Base-by-base conservation (phyloP, 2,113 vertebrate genomes). In the Anarhynchus alexandrinus region DNA sequence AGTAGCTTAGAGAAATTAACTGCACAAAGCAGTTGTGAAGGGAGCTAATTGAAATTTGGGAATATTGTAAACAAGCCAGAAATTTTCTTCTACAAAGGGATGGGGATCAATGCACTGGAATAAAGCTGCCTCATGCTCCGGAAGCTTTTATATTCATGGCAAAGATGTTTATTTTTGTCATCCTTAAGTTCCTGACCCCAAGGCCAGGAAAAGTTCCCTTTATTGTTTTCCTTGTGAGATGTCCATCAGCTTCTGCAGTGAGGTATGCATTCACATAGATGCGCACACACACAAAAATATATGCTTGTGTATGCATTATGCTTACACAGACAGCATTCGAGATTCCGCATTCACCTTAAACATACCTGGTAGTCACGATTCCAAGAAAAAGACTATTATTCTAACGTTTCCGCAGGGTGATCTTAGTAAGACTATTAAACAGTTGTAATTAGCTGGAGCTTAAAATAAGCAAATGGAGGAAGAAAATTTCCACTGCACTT, bases 381-480 rank as follows among this genome's bases (percentile, higher is more conserved):
- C 45, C 86, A 88, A 97, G 86, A 88, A 92, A 91, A 36, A 92
- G 17, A 34, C 61, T 91, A 49, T 94, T 94, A 89, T 61, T 61
- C 43, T 67, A 89, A 81, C 6, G 4, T 77, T 96, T 96, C 90
- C n/a, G 12, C 42, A 58, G 76, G 86, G 87, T 82, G 77, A 94
- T 95, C 72, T 97, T 88, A 90, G 80, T 69, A 87, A 95, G 84
- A 40, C 73, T 91, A 59, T 88, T 88, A 90, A 91, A 80, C 21
- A 94, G 79, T 81, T 94, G 90, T 89, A 97, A 97, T 96, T 95
- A 94, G 85, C 83, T 64, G 42, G 64, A 93, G 61, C 69, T 97
- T 94, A 89, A 96, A 96, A 95, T 86, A 92, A 76, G 74, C 54
- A 95, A 95, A 90, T 40, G 61, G 72, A 94, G 79, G 58, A 82